Conservation (phyloP, 1,140 invertebrate genomes). For the Medauroidea extradentata region DNA sequence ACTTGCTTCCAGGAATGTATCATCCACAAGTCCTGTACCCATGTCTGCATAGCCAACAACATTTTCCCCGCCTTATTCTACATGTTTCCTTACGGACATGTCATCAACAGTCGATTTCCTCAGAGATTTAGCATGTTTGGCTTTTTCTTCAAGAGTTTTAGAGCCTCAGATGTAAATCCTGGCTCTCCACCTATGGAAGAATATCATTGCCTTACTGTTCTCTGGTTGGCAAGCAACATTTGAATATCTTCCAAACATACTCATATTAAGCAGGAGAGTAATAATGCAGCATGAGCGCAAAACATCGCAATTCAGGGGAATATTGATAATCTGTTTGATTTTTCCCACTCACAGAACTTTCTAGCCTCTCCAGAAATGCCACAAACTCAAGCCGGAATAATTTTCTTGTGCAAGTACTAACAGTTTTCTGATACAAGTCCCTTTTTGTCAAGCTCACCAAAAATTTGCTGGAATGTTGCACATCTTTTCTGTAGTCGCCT, state of each 20-base stretch:
- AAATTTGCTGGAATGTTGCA: too few species aligned
- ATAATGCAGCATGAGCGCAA: constrained; percentile 41
- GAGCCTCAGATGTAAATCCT: constrained; percentile 39
- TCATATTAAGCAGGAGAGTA: constrained; percentile 38
- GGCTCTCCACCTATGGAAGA: constrained; percentile 32
- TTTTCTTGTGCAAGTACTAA: too few species aligned
- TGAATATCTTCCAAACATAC: constrained; percentile 39
- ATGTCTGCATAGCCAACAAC: constrained; percentile 29
- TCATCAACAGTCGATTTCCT: constrained; percentile 23
- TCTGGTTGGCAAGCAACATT: constrained; percentile 38
- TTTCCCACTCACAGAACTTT: background rate
- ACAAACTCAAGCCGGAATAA: too few species aligned
- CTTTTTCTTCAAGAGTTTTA: constrained; percentile 34
- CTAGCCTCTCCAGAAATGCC: too few species aligned
- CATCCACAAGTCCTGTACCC: constrained; percentile 22
- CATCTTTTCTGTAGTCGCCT: too few species aligned
- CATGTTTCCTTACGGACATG: constrained; percentile 18
- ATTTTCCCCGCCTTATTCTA: constrained; percentile 24
- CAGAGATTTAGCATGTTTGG: background rate
- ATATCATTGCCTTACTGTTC: constrained; percentile 42
- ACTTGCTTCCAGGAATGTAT: constrained; percentile 15
- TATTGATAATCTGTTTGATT: background rate
- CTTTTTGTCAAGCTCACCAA: too few species aligned
- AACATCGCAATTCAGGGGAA: constrained; percentile 24
- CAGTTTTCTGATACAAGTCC: too few species aligned